Conservation (phyloP, 2,888 invertebrate species). For the Geotrupes spiniger region DNA sequence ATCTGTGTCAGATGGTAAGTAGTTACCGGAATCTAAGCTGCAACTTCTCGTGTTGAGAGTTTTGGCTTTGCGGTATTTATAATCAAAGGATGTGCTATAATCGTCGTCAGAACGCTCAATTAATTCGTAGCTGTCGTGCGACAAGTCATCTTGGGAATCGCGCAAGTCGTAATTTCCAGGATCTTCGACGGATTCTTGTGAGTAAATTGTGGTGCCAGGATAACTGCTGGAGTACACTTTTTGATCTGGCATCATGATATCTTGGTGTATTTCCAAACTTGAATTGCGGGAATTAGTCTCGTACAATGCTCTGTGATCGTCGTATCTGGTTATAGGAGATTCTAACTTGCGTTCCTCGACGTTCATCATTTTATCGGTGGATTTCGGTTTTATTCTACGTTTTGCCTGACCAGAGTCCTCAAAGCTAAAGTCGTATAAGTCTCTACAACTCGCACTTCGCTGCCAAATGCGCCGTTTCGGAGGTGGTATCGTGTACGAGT, state of each 20-base stretch:
- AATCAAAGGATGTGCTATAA: slow-evolving; percentile 49
- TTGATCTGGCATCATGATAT: slow-evolving; percentile 61
- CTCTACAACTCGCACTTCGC: slow-evolving; percentile 79
- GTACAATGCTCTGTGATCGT: slow-evolving; percentile 64
- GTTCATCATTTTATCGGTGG: slow-evolving; percentile 42
- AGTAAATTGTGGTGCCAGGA: slow-evolving; percentile 71
- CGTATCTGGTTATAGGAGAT: slow-evolving; percentile 70
- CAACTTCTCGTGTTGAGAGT: slow-evolving; percentile 58
- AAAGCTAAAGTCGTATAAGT: slow-evolving; percentile 74
- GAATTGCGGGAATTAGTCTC: slow-evolving; percentile 61
- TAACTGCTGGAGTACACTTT: slow-evolving; percentile 85
- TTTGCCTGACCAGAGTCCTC: slow-evolving; percentile 68
- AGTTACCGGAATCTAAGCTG: slow-evolving; percentile 75
- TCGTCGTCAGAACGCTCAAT: slow-evolving; percentile 73
- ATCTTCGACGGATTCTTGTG: slow-evolving; percentile 64
- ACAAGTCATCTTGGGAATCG: slow-evolving; percentile 80
- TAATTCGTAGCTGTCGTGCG: slow-evolving; percentile 85
- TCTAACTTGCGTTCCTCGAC: slow-evolving; percentile 56
- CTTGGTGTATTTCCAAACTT: slow-evolving; percentile 66
- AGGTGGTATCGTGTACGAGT: slow-evolving; percentile 32
- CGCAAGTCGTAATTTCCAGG: slow-evolving; percentile 62
- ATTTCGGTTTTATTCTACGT: slow-evolving; percentile 54
- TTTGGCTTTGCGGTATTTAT: slow-evolving; percentile 39
- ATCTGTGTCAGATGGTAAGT: slow-evolving; percentile 72
- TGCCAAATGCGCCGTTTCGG: slow-evolving; percentile 62